phyloP scores from a whole-genome alignment of 2,888 invertebrate genomes.

The Poecilus cupreus region DNA sequence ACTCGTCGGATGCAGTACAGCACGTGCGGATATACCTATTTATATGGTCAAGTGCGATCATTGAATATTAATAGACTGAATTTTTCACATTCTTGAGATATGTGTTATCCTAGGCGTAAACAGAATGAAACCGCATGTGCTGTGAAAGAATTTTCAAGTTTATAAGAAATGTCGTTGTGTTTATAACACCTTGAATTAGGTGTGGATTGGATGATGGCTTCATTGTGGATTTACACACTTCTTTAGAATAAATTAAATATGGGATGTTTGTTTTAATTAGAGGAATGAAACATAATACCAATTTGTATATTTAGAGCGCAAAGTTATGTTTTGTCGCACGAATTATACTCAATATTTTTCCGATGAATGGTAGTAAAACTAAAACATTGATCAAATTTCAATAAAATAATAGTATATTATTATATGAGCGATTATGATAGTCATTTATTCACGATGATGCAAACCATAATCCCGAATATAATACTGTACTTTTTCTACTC shows the following conservation, averaged over 20 bases:
- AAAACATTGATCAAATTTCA: too few species aligned
- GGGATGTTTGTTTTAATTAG: slow-evolving; percentile 14
- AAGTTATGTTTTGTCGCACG: too few species aligned
- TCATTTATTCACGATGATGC: too few species aligned
- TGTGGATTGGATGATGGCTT: background rate
- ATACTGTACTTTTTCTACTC: too few species aligned
- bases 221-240: background rate
- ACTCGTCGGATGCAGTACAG: background rate
- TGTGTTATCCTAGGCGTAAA: slow-evolving; percentile 6
- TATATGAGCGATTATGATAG: too few species aligned
- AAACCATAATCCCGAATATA: too few species aligned
- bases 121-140: background rate
- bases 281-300: too few species aligned
- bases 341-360: too few species aligned
- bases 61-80: slow-evolving; percentile 28
- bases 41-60: slow-evolving; percentile 25
- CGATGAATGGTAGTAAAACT: too few species aligned
- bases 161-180: background rate
- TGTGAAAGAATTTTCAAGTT: background rate
- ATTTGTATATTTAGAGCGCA: too few species aligned
- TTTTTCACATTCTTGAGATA: slow-evolving; percentile 30
- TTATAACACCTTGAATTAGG: slow-evolving; percentile 1
- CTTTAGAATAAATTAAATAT: background rate
- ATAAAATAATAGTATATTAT: too few species aligned
- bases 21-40: slow-evolving; percentile 33